A percentile compares a stretch with the other conserved stretches of the same genome.
These are phyloP conservation scores for Ia io DNA, from an alignment of 2,113 vertebrate species.

Conservation along the genomic window DNA sequence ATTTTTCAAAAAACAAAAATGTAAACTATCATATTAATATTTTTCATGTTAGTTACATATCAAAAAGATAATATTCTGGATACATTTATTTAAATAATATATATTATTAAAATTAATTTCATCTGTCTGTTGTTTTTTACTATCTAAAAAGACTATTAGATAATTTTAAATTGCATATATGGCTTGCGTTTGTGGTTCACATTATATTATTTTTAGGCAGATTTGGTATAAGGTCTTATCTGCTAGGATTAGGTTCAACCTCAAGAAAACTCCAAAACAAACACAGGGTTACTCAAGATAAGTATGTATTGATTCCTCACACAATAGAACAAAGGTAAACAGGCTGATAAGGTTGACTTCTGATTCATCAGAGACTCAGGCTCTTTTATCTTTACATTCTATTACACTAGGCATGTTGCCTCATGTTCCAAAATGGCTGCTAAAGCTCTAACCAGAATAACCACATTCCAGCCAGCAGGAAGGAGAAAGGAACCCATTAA, in stretches of 20 bases:
- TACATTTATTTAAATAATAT: slow-evolving; percentile 6
- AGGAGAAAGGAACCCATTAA: background rate
- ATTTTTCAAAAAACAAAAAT: background rate
- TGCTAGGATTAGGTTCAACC: background rate
- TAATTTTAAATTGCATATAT: background rate
- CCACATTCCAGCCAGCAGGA: background rate
- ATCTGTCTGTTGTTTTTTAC: background rate
- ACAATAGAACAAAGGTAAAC: background rate
- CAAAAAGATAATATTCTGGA: background rate
- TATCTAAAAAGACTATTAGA: background rate
- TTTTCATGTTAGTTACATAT: background rate
- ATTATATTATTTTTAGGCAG: background rate
- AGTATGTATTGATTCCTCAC: background rate
- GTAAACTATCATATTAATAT: background rate
- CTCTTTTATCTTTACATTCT: background rate
- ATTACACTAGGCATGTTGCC: background rate
- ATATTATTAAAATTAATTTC: background rate
- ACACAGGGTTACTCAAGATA: background rate
- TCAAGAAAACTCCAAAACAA: slow-evolving; percentile 11
- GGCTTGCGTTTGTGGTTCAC: background rate
- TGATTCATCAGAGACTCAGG: background rate
- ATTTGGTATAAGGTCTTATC: background rate
- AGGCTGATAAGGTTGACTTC: background rate
- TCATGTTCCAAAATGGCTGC: background rate
- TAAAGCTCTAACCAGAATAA: background rate